Conservation (phyloP, 2,888 invertebrate species). For the Plemyria rubiginata region DNA sequence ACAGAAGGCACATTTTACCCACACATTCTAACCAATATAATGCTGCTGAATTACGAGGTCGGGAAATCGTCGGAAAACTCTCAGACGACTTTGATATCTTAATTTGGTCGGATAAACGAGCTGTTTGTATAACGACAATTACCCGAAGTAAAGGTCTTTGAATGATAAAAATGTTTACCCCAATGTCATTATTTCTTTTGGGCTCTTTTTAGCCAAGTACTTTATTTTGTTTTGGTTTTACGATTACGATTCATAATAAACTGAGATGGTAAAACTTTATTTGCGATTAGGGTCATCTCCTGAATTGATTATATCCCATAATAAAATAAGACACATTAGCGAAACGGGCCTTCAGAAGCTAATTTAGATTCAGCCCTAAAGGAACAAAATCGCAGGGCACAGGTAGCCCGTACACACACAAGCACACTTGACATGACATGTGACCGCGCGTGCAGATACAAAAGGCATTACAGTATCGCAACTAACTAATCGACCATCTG, state of each 20-base stretch:
- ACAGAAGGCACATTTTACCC: constrained; percentile 65
- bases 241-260: not conserved
- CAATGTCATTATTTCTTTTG: constrained; percentile 36
- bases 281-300: constrained; percentile 2
- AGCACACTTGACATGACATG: constrained; percentile 76
- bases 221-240: not conserved
- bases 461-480: constrained; percentile 60
- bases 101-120: constrained; percentile 34
- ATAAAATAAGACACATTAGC: constrained; percentile 49
- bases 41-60: constrained; percentile 46
- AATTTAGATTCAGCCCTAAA: constrained; percentile 72
- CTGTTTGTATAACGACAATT: constrained; percentile 37
- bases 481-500: constrained; percentile 43
- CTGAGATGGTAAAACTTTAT: not conserved
- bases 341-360: constrained; percentile 60
- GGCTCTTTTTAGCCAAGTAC: constrained; percentile 36
- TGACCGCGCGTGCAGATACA: constrained; percentile 69
- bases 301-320: not conserved
- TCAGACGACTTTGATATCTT: constrained; percentile 30
- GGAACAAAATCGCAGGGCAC: constrained; percentile 76
- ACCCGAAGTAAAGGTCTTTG: constrained; percentile 43
- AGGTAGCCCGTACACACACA: constrained; percentile 73
- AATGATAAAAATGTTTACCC: constrained; percentile 45
- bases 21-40: constrained; percentile 47
- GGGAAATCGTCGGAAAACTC: constrained; percentile 57